Evolutionary conservation across 2,797 vertebrate genomes (phyloP), one percentile per base, ranked within the genome.

Genomic region (Pangasius krempfi): DNA sequence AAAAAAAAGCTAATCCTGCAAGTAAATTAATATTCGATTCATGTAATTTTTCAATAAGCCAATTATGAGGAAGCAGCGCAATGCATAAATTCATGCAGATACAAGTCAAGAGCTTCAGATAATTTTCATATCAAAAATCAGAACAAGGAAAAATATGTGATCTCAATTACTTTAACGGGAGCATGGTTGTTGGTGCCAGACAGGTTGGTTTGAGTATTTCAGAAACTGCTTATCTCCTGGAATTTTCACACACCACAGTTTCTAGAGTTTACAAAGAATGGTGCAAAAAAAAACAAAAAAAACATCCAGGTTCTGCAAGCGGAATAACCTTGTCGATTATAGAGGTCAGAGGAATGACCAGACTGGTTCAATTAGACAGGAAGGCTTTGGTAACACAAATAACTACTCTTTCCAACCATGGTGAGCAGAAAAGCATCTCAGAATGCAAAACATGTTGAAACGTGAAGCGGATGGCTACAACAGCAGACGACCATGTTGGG

Each of bases 341-440:
- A 14, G 5, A 76, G 73, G 73, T 30, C 27, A 30, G 27, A 16
- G 7, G 47, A 78, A 54, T 9, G 73, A 52, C 73, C 73, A 76
- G 25, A 50, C 25, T 7, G 25, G 25, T 16, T 50, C 12, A 3
- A n/a, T 50, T 50, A 52, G 27, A 50, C 73, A n/a, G 44, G 25
- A 76, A 30, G 76, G n/a, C 76, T 54, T 79, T 79, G n/a, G 50
- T 54, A 33, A 79, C 76, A 22, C 50, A 76, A 47, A 47, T 54
- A n/a, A 76, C 73, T 52, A n/a, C 73, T 76, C 25, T 16, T 20
- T 79, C 20, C 76, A 79, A 9, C 0, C 27, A 54, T 10, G 16
- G 2, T 56, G 50, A 80, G 30, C 52, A 33, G 18, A 25, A 80
- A 58, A 37, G 52, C 78, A 80, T 37, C 16, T 56, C n/a, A 79